Percentiles rank a stretch among this genome's conserved stretches.
phyloP scores from a whole-genome alignment of 2,888 invertebrate genomes.

The Stenodema calcarata region DNA sequence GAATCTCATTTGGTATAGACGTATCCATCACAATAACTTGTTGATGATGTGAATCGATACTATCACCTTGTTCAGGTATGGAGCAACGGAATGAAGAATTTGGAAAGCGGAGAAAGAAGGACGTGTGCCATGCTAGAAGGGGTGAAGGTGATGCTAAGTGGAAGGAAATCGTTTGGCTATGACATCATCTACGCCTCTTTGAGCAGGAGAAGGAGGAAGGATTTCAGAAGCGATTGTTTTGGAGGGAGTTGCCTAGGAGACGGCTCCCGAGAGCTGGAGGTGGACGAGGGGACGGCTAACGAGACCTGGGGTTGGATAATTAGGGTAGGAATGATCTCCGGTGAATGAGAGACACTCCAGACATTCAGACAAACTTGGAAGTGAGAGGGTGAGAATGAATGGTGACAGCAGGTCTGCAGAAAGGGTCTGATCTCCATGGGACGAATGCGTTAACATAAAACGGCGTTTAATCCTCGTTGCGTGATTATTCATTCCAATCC shows the following conservation, averaged over 20 bases:
- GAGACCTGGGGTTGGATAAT: slow-evolving; percentile 17
- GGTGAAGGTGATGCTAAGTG: slow-evolving; percentile 31
- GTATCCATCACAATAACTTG: too few relatives aligned
- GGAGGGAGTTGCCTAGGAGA: slow-evolving; percentile 41
- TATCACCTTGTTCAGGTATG: not conserved
- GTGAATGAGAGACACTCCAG: slow-evolving; percentile 9
- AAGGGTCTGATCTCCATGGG: not conserved
- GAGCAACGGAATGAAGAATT: not conserved
- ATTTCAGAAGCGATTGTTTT: slow-evolving; percentile 40
- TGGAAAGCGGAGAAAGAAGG: not conserved
- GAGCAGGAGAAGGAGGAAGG: slow-evolving; percentile 8
- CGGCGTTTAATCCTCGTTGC: too few relatives aligned
- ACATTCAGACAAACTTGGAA: not conserved
- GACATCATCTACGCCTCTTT: slow-evolving; percentile 34
- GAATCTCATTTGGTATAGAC: too few relatives aligned
- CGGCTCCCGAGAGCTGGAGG: not conserved
- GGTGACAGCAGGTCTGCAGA: not conserved
- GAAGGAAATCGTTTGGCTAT: slow-evolving; percentile 39
- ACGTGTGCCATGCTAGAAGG: not conserved
- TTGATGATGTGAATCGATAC: too few relatives aligned
- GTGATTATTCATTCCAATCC: too few relatives aligned
- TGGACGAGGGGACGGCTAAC: not conserved
- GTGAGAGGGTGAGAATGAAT: not conserved
- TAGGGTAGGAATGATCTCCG: slow-evolving; percentile 33
- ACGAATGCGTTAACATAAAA: too few relatives aligned